Percentiles rank a stretch among this genome's conserved stretches.
These are phyloP conservation scores for Lepidochitona cinerea DNA, from an alignment of 2,888 invertebrate species.

Conservation along the genomic window DNA sequence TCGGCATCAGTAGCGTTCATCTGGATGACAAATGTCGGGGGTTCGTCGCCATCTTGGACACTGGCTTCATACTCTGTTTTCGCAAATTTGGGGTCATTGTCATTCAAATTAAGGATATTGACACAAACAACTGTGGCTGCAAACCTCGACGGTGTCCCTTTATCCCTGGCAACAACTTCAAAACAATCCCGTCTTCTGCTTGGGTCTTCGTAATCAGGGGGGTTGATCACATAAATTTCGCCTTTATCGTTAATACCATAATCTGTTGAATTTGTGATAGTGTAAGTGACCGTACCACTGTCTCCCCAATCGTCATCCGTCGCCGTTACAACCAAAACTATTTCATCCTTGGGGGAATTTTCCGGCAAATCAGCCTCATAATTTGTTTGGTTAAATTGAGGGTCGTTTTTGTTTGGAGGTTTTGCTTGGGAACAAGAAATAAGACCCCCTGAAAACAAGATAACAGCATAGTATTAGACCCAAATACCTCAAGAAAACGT, in stretches of 20 bases:
- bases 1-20: not conserved
- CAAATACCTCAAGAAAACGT: too few species aligned
- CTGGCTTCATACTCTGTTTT: not conserved
- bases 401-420: not conserved
- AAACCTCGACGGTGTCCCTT: not conserved
- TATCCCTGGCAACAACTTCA: not conserved
- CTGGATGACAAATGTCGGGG: not conserved
- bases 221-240: not conserved
- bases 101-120: not conserved
- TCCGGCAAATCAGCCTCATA: not conserved
- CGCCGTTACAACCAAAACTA: not conserved
- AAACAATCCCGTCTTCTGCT: not conserved
- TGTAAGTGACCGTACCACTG: not conserved
- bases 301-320: not conserved
- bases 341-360: not conserved
- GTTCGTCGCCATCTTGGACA: not conserved
- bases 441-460: too few species aligned
- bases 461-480: too few species aligned
- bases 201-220: not conserved
- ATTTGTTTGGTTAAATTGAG: not conserved
- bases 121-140: not conserved
- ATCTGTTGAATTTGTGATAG: not conserved
- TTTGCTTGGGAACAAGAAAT: not conserved
- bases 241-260: not conserved
- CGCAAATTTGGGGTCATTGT: not conserved